A percentile compares a stretch with the other conserved stretches of the same genome.
These are phyloP conservation scores for Gopherus evgoodei DNA, from an alignment of 2,113 vertebrate species.

Conservation along the genomic window DNA sequence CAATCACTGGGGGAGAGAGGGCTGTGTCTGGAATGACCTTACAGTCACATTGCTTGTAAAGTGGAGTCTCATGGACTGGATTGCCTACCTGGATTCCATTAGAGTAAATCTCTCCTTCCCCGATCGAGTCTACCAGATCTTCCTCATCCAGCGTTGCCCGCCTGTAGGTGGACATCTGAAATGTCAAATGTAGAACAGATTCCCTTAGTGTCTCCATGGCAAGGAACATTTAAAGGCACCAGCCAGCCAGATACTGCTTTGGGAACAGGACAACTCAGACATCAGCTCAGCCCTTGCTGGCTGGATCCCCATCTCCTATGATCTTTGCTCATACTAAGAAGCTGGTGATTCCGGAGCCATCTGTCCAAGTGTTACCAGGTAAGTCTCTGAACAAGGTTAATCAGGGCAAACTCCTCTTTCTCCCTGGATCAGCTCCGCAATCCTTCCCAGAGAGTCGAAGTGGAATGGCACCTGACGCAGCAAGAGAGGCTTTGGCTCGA, in stretches of 20 bases:
- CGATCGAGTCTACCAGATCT: conserved; percentile 88
- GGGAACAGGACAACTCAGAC: no score
- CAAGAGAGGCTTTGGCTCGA: background rate
- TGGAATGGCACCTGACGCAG: background rate
- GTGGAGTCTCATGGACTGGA: background rate
- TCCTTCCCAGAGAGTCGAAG: background rate
- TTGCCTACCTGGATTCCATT: conserved; percentile 87
- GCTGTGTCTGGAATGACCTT: background rate
- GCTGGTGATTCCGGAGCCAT: background rate
- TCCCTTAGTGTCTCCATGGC: conserved; percentile 83
- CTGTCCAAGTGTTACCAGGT: background rate
- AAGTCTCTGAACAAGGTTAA: background rate
- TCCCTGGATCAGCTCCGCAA: background rate
- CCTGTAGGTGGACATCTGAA: conserved; percentile 96
- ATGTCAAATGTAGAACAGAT: conserved; percentile 84
- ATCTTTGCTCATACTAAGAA: conserved; percentile 1
- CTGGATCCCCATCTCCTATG: no score
- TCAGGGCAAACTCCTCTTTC: conserved; percentile 10
- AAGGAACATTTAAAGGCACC: no score
- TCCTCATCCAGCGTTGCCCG: conserved; percentile 94
- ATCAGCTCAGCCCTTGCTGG: background rate
- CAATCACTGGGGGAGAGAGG: background rate
- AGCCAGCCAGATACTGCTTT: background rate
- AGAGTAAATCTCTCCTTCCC: conserved; percentile 86
- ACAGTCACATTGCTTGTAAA: background rate